phyloP scores from a whole-genome alignment of 2,797 vertebrate species.

The Tachyglossus aculeatus region DNA sequence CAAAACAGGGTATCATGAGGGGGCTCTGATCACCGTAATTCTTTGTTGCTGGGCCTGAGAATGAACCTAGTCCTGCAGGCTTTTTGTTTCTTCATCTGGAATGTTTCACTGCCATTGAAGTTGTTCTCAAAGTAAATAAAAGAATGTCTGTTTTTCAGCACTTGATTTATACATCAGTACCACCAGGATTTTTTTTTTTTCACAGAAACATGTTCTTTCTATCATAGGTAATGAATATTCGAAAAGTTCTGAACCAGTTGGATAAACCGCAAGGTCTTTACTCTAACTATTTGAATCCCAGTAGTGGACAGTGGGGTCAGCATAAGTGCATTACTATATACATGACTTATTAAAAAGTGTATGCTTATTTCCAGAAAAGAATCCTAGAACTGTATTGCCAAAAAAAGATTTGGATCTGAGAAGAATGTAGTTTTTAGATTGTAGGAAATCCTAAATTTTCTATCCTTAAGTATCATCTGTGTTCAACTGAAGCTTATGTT shows the following conservation, averaged over 20 bases:
- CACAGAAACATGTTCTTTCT: constrained; percentile 1
- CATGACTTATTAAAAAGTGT: too few relatives aligned
- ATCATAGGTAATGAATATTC: constrained; percentile 93
- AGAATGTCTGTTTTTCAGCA: neutral
- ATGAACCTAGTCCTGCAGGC: neutral
- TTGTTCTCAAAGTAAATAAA: neutral
- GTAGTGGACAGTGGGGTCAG: constrained; percentile 98
- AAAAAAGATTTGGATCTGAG: too few relatives aligned
- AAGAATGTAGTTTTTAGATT: too few relatives aligned
- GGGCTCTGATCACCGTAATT: neutral
- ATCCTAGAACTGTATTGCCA: too few relatives aligned
- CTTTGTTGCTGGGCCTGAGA: neutral
- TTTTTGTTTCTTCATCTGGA: constrained; percentile 4
- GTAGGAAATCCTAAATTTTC: too few relatives aligned
- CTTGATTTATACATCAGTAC: neutral
- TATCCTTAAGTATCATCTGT: too few relatives aligned
- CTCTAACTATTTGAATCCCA: constrained; percentile 98
- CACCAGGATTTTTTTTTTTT: neutral
- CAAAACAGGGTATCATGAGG: too few relatives aligned
- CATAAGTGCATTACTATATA: too few relatives aligned
- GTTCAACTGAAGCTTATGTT: too few relatives aligned
- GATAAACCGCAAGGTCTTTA: constrained; percentile 97
- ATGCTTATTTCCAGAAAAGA: too few relatives aligned
- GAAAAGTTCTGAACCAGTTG: constrained; percentile 90
- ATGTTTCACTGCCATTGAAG: neutral